Evolutionary conservation across 2,797 vertebrate species (phyloP).

Genomic region (Scyliorhinus canicula): DNA sequence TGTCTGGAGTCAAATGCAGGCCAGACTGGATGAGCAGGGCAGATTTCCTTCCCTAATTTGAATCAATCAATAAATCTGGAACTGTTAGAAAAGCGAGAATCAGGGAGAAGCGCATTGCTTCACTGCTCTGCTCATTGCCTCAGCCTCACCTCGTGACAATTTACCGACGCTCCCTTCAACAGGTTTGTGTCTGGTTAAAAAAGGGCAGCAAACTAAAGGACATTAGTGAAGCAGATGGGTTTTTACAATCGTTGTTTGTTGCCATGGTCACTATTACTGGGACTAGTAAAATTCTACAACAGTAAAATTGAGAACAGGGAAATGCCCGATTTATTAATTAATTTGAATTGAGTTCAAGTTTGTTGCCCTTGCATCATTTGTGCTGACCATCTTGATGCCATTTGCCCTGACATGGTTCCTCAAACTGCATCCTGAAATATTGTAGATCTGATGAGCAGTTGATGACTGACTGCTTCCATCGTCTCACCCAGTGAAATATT

Average conservation of each 20-base stretch:
- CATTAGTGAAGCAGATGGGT: background rate
- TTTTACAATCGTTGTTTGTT: background rate
- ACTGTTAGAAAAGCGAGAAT: too few species aligned
- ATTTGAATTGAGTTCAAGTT: background rate
- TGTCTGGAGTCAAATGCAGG: background rate
- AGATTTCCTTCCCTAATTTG: background rate
- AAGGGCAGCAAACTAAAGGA: background rate
- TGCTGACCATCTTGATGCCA: background rate
- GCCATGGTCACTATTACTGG: background rate
- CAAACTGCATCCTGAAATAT: background rate
- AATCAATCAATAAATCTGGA: too few species aligned
- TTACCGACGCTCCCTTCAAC: too few species aligned
- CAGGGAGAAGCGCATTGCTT: too few species aligned
- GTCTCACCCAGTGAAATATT: background rate
- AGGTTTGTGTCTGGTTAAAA: too few species aligned
- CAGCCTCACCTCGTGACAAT: too few species aligned
- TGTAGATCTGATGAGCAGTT: background rate
- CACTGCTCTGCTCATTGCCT: too few species aligned
- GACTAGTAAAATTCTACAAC: too few species aligned
- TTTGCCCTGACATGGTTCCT: background rate
- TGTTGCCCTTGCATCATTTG: background rate
- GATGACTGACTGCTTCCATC: background rate
- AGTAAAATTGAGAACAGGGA: background rate
- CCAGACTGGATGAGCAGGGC: background rate
- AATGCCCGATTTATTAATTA: background rate